Evolutionary conservation across 2,888 invertebrate genomes (phyloP), one percentile per base, ranked within the genome.

Genomic region (Julus scanicus): DNA sequence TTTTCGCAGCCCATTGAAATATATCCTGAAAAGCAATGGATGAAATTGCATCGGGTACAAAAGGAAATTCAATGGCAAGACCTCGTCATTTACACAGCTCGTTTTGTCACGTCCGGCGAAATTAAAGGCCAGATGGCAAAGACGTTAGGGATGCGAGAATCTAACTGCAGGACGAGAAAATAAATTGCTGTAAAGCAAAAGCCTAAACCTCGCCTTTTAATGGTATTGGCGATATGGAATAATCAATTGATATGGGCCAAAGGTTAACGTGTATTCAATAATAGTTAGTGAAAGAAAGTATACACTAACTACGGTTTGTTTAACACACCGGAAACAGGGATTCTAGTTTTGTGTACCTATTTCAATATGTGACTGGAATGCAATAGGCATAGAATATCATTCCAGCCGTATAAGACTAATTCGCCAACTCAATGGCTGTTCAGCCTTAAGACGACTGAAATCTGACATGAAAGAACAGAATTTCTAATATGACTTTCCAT

Each of bases 91-190:
- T 80, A 37, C 80, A 37, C 80, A 13, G 80, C 80, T 80, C 80
- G 29, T 80, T 80, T 80, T 37, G 80, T 80, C 80, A 37, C 80
- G 80, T 80, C 37, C 80, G 20, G 63, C 80, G 80, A 80, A 80
- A 80, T 80, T 80, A 80, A 80, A 80, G 80, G 80, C 80, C 80
- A 80, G 80, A 80, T 80, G 80, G 80, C 80, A 80, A 80, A 80
- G 80, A 80, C 80, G 80, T 80, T 80, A 11, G 9, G 37, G 37
- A 80, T 11, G 37, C 80, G 37, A 80, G 37, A 80, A 63, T 63
- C n/a, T n/a, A 3, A n/a, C n/a, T 13, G 3, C 15, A n/a, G 6
- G n/a, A 63, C 63, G n/a, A 63, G 53, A 63, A 63, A 63, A 71
- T 29, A 71, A 71, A 29, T 71, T 71, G 71, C 29, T 1, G 71